These are phyloP conservation scores for Adrianichthys oophorus DNA, from an alignment of 2,797 vertebrate genomes.

Conservation along the genomic window DNA sequence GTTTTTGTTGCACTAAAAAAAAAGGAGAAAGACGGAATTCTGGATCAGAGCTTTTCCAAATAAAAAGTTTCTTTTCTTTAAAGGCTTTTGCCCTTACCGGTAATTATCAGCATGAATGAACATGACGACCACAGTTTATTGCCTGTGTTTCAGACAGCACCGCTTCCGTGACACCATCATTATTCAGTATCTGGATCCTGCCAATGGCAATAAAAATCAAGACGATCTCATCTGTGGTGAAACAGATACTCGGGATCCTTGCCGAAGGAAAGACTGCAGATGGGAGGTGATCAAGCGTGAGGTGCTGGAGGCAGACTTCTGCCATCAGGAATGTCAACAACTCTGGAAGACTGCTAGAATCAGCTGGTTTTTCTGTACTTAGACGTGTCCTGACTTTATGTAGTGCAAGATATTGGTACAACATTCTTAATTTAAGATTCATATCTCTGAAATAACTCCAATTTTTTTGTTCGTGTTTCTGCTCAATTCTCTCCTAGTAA, in stretches of 20 bases:
- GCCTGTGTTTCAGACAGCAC: constrained; percentile 53
- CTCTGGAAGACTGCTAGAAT: neutral
- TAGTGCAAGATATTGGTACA: too few relatives aligned
- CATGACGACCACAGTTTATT: constrained; percentile 63
- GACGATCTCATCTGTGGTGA: constrained; percentile 56
- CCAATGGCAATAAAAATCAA: constrained; percentile 67
- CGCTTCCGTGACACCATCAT: constrained; percentile 68
- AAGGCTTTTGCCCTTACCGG: constrained; percentile 38
- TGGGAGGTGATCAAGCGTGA: constrained; percentile 8
- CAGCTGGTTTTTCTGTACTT: too few relatives aligned
- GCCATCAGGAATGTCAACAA: constrained; percentile 21
- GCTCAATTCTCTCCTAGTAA: too few relatives aligned
- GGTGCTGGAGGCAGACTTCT: constrained; percentile 5
- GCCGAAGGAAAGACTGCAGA: constrained; percentile 7
- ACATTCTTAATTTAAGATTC: too few relatives aligned
- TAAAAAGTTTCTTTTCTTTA: constrained; percentile 66
- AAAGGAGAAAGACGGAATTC: constrained; percentile 21
- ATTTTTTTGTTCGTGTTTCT: too few relatives aligned
- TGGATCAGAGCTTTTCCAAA: constrained; percentile 59
- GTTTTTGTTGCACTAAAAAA: constrained; percentile 39
- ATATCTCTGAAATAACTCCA: too few relatives aligned
- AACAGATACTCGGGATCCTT: constrained; percentile 42
- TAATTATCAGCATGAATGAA: constrained; percentile 70
- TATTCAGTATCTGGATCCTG: constrained; percentile 67
- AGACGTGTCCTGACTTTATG: too few relatives aligned